Base-by-base conservation (phyloP, 2,888 invertebrate species). In the Eubasilissa splendida region DNA sequence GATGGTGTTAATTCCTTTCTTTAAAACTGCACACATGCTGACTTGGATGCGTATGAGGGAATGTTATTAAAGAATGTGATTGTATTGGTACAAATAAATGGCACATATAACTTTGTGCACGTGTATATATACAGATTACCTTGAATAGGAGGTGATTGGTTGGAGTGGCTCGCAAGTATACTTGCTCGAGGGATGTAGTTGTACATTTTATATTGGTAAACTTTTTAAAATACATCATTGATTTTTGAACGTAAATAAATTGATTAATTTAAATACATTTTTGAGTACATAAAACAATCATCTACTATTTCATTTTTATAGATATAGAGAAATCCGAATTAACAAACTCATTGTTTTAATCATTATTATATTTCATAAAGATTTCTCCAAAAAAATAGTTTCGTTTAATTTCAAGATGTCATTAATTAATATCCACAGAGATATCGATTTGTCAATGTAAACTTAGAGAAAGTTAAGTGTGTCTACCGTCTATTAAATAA, bases 1-100 rank as follows among this genome's bases (percentile, higher is more conserved):
- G 83, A 83, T 83, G 83, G 83, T 77, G 83, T 78, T 83, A 83
- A 83, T 83, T 83, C 83, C 83, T 83, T 83, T 83, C 83, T 83
- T 83, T 83, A 81, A 83, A 83, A 83, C 77, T 83, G 76, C 79
- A 83, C 77, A 82, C 79, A 81, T 81, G 83, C 77, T 80, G 66
- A 70, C 77, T 71, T n/a, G 71, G 33, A 42, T 31, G 58, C 58
- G 58, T 78, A 75, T 33, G 60, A 73, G 82, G 80, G 82, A 60
- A 80, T 82, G 77, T 82, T 80, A 80, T 82, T 80, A 76, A 76
- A 71, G 10, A 42, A 65, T 53, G 7, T 11, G 33, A n/a, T 1
- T 70, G 77, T 70, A 58, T 76, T 11, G 66, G 77, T 58, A 52
- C 31, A 4, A 50, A 42, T 52, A 50, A 42, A 42, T 42, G 42